Percentiles rank a stretch among this genome's conserved stretches.
Conservation (phyloP, 2,888 invertebrate genomes). For the Teleiodes luculella region DNA sequence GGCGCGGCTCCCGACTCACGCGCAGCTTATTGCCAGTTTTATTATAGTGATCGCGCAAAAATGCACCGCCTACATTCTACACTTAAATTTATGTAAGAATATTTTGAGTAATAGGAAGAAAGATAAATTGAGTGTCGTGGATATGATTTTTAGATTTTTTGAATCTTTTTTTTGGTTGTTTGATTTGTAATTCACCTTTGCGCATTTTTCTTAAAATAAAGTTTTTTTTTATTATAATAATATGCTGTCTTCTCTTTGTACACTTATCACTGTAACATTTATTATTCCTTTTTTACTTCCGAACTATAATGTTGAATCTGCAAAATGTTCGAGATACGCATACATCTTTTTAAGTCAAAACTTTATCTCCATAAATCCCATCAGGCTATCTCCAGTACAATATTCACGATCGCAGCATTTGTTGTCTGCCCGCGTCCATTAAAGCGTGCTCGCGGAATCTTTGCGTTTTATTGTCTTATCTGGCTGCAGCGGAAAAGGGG, state of each 20-base stretch:
- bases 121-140: no score
- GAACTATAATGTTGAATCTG: no score
- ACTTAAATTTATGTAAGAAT: background rate
- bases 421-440: slow-evolving; percentile 3
- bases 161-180: no score
- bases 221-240: no score
- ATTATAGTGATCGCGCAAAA: background rate
- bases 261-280: no score
- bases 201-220: no score
- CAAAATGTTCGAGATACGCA: background rate
- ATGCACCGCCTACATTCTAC: slow-evolving; percentile 32
- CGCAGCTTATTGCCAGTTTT: slow-evolving; percentile 31
- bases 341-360: background rate
- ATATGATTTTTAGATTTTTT: no score
- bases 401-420: background rate
- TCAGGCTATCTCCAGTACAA: no score
- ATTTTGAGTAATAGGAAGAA: no score
- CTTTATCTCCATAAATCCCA: background rate
- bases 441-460: background rate
- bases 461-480: slow-evolving; percentile 1
- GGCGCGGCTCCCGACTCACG: slow-evolving; percentile 48
- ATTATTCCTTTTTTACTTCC: no score
- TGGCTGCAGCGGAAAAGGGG: slow-evolving; percentile 20
- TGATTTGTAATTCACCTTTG: no score
- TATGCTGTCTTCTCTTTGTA: no score